Evolutionary conservation across 2,113 vertebrate genomes (phyloP), one percentile per base, ranked within the genome.

Genomic region (Percina caprodes): DNA sequence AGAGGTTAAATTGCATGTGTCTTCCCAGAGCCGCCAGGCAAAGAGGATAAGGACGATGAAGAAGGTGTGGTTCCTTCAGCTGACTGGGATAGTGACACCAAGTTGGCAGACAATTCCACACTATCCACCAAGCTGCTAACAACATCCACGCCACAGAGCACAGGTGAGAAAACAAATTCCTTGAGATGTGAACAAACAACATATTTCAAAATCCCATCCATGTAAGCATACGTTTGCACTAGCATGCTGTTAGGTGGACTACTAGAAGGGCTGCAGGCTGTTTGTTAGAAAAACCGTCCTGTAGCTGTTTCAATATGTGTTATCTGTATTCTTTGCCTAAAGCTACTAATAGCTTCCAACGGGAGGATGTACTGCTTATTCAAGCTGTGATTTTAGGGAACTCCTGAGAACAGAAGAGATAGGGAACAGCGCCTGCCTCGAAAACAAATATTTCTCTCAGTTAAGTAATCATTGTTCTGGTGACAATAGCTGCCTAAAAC

Each of bases 331-430:
- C 3, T 61, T 80, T 73, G 51, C 89, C 87, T 80, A 72, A 42
- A 78, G 80, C 69, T 51, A 19, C 54, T 91, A 91, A 93, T 91
- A 88, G 82, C 83, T 72, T 91, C 90, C 89, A 87, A 72, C 14
- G 80, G 79, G 88, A 90, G 74, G 62, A 63, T 6, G 69, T 55
- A 87, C 14, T 58, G 75, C 58, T 85, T 11, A 30, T 52, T 86
- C 52, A 76, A 58, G 67, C 33, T 69, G 77, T 49, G 54, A 61
- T 68, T 78, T 66, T 54, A 23, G 46, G 84, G 21, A 65, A 49
- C 23, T 42, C n/a, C 42, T 16, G 60, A 74, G 39, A 69, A 42
- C 15, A 45, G 60, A 68, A 48, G 10, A 70, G 59, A 77, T 0
- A 26, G 62, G 46, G 58, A 84, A 67, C 54, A 63, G 74, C 72